Evolutionary conservation across 2,888 invertebrate genomes (phyloP), one percentile per base, ranked within the genome.

Genomic region (Helicoverpa assulta): DNA sequence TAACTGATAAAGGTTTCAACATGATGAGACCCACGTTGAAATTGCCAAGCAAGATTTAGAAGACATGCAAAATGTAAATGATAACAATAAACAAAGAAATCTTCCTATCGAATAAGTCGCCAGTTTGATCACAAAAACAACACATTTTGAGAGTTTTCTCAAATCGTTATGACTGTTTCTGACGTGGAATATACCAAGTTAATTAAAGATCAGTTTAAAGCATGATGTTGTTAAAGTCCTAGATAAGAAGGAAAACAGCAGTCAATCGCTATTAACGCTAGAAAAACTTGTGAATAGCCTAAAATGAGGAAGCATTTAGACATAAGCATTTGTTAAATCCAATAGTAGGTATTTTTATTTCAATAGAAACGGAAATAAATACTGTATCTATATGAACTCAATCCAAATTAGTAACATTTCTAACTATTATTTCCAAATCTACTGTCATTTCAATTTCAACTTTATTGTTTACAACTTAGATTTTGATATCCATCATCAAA

Each of bases 341-440:
- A 37, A 37, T 12, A 7, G 33, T 33, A 7, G 1, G 21, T 21
- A 21, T 21, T 21, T 21, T 0, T 33, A 7, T 33, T 16, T 16
- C 14, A 66, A 18, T 0, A 14, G 12, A 5, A n/a, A 14, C 54
- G 16, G 56, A 1, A 14, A 8, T 16, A 14, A 40, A 58, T 58
- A 21, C 56, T 58, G n/a, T 74, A 37, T 54, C 53, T n/a, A 16
- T n/a, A 56, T 19, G 18, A 55, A 37, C 26, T 2, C 0, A 71
- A 63, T 56, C 16, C 4, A 18, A 37, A 55, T 10, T 0, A 56
- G 14, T 10, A 16, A 4, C 43, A 29, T 16, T 10, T 10, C 19
- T 5, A 57, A 71, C 5, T 7, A 26, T 52, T 60, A 76, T 70
- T 55, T 47, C 55, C 55, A 71, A 62, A 53, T 26, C 12, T 19